Evolutionary conservation across 2,888 invertebrate genomes (phyloP), one percentile per base, ranked within the genome.

Genomic region (Penaeus monodon): DNA sequence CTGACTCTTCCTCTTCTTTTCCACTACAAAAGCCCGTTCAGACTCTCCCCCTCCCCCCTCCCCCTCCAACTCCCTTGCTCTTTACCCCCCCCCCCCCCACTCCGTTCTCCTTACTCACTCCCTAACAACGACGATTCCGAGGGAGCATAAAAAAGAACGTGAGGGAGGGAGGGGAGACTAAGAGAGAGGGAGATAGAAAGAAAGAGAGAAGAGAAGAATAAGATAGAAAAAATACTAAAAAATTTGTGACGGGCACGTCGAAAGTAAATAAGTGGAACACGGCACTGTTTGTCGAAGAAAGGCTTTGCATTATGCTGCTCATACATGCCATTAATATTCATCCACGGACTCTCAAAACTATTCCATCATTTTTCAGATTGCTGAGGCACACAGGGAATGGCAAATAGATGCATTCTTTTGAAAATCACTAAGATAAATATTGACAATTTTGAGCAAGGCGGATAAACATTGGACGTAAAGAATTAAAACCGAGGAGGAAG

Each of bases 401-500:
- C 74, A 83, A 83, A 83, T 76, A 83, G 78, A 77, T 77, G 77
- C 78, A 84, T 77, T 84, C 84, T 84, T 84, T 84, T 77, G 49
- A 65, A 27, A 68, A 79, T 70, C 84, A 84, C 77, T 77, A 79
- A 77, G 77, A 84, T 79, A 85, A 85, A 79, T 80, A 85, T 85
- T 85, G 85, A 80, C 85, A 83, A 64, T 85, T 85, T 83, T 83
- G 83, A 77, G 76, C 76, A 38, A 76, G 83, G 83, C 76, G 76
- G 76, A 83, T 83, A 73, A 83, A 83, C 83, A 83, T 74, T 83
- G 83, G 83, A 74, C 22, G 74, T 44, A 64, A 83, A 74, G 83
- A 83, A 83, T 83, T 83, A 83, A 83, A 83, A 83, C 83, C 27
- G 74, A 76, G 74, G 63, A 83, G 29, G 65, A 76, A 83, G 83